Evolutionary conservation across 2,113 vertebrate genomes (phyloP), one percentile per base, ranked within the genome.

Genomic region (Xyliphius kryptos): DNA sequence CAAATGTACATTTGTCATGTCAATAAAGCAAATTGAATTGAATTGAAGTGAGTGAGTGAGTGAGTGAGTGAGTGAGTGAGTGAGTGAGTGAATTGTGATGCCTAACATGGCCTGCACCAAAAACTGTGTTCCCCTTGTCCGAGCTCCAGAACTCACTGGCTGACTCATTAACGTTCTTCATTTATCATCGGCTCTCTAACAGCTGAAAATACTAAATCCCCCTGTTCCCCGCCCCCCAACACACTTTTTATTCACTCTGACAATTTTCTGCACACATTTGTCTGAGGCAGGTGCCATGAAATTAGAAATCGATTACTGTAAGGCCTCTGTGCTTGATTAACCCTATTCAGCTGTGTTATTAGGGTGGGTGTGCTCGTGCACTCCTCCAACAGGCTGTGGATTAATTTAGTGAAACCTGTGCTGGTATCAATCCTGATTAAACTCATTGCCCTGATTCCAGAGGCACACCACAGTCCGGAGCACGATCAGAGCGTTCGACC

Each of bases 271-370:
- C 63, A 69, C 76, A 73, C 78, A 81, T 84, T 82, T 82, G 82
- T 84, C 78, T 73, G 71, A 79, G 57, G 82, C 83, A 77, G 72
- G 81, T 82, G 53, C 79, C 87, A 86, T 87, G 87, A 87, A 87
- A 89, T 87, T 84, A 86, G 82, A 75, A 87, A 89, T 87, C 80
- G 86, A 87, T 87, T 87, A 83, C 83, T 78, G 79, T 72, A 70
- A 70, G 77, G 79, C 76, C 63, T 81, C 67, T 76, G 75, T 73
- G 81, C 78, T 84, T 81, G 82, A 84, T 80, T 86, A 85, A 83
- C 74, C 78, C 65, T 52, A 70, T 81, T 82, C 77, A 72, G 73
- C 68, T 58, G 62, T 37, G 59, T 63, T 61, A 52, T 38, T 14
- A 50, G 61, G 36, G 61, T 59, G 40, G 58, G 46, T 36, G 63